Evolutionary conservation across 1,140 invertebrate species (phyloP).

Genomic region (Achatina immaculata): DNA sequence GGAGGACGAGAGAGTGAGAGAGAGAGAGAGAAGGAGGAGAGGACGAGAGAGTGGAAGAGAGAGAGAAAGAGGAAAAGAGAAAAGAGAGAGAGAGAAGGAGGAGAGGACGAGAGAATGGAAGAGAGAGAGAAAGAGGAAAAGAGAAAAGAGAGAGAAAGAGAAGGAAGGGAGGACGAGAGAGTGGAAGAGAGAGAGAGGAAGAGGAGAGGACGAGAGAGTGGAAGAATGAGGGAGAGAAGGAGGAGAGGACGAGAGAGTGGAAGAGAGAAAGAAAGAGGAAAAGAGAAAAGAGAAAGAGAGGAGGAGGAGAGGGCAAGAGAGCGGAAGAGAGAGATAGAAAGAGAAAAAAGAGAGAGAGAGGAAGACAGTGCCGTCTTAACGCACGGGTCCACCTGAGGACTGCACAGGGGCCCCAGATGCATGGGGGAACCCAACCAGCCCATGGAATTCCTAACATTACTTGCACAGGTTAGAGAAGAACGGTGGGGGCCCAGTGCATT

Average conservation of each 20-base stretch:
- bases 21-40: background rate
- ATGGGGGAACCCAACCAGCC: too few species aligned
- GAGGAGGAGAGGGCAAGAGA: background rate
- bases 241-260: background rate
- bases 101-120: background rate
- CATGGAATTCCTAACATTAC: too few species aligned
- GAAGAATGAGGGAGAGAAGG: slow-evolving; percentile 8
- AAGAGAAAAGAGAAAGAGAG: background rate
- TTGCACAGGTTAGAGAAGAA: too few species aligned
- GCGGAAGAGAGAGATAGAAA: background rate
- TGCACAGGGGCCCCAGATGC: too few species aligned
- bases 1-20: background rate
- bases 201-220: slow-evolving; percentile 1
- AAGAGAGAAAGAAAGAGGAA: slow-evolving; percentile 8
- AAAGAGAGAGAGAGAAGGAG: background rate
- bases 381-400: too few species aligned
- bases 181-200: background rate
- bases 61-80: background rate
- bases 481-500: too few species aligned
- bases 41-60: background rate
- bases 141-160: background rate
- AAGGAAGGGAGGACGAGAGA: background rate
- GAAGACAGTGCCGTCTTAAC: too few species aligned
- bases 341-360: slow-evolving; percentile 1
- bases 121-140: background rate